Evolutionary conservation across 2,888 invertebrate species (phyloP), one percentile per base, ranked within the genome.

Genomic region (Nemotelus nigrinus): DNA sequence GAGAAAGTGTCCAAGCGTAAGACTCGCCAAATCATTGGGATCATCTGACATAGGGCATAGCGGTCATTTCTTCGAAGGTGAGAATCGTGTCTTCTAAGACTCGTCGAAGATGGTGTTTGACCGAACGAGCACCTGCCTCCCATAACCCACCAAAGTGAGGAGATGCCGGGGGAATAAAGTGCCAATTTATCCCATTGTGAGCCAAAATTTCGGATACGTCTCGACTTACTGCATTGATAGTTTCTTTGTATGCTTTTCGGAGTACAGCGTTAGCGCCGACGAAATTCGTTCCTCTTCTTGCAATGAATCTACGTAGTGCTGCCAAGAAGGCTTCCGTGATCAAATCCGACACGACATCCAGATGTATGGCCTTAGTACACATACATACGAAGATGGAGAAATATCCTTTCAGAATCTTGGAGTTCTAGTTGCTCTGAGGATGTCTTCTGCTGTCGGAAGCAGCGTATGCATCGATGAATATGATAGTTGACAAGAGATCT

Each of bases 201-300:
- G 10, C 53, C 53, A 53, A 53, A 6, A 53, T 6, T 10, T 53
- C 53, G 10, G 53, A 6, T 53, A 25, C 25, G 25, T 25, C 25
- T 25, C 25, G 25, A 25, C 25, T 25, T 25, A 25, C 25, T 25
- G 25, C 25, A 25, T 25, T 25, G 25, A 25, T 25, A 25, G 25
- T 25, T 25, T 25, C 25, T 25, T 25, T 25, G 25, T 25, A 25
- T 53, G 10, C 10, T 53, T 53, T 53, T 53, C 53, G 53, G 10
- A 53, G 53, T 53, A 6, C n/a, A 6, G 63, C 45, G 4, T 80
- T 70, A 0, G 83, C 84, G 3, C 84, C 84, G 4, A 81, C 76
- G 65, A 85, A 84, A 53, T 82, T 84, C 0, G 82, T 83, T n/a
- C 58, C 58, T 43, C 83, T 79, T 4, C 83, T 78, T 2, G 82